phyloP scores from a whole-genome alignment of 2,888 invertebrate species.

The Doris montereyensis region DNA sequence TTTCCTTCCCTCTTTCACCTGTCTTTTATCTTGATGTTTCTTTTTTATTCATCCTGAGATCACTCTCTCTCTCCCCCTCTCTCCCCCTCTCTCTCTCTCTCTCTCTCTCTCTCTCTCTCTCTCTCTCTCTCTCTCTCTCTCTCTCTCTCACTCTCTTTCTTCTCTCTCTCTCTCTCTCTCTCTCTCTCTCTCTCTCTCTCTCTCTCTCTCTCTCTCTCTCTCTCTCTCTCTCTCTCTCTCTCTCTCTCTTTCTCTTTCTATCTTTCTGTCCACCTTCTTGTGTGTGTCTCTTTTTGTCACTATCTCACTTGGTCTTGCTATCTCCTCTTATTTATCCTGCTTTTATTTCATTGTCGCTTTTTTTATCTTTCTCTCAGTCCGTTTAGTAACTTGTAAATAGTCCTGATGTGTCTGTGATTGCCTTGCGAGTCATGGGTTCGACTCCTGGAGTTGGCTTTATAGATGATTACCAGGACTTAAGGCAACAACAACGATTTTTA shows the following conservation, averaged over 20 bases:
- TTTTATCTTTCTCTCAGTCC: too few species aligned
- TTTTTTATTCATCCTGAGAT: too few species aligned
- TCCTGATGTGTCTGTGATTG: too few species aligned
- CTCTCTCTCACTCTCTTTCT: not conserved
- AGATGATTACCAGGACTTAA: too few species aligned
- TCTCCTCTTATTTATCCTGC: not conserved
- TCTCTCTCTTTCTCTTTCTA: slow-evolving; percentile 10
- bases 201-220: not conserved
- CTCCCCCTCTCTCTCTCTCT: not conserved
- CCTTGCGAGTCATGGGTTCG: too few species aligned
- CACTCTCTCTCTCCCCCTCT: slow-evolving; percentile 7
- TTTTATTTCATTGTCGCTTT: too few species aligned
- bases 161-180: not conserved
- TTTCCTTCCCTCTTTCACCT: too few species aligned
- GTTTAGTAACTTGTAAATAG: too few species aligned
- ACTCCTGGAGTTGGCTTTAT: too few species aligned
- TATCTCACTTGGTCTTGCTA: not conserved
- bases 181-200: slow-evolving; percentile 1
- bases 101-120: not conserved
- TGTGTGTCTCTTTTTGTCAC: not conserved
- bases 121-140: not conserved
- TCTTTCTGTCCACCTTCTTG: not conserved
- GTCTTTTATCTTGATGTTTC: too few species aligned
- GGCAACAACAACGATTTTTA: too few species aligned
- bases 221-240: slow-evolving; percentile 11